Conservation (phyloP, 2,888 invertebrate genomes). For the Drosophila glabriapex region DNA sequence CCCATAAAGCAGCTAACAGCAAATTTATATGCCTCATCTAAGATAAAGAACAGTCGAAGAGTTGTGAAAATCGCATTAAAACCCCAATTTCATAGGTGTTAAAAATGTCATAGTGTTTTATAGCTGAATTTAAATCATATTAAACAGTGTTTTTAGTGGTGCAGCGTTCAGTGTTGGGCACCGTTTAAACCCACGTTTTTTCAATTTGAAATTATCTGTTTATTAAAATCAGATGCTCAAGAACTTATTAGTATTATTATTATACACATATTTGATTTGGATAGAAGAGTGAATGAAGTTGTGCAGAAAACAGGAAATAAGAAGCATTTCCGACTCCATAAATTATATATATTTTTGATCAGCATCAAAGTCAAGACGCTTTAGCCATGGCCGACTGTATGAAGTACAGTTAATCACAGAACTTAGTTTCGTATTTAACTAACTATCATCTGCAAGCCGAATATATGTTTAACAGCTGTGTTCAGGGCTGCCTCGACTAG, state of each 20-base stretch:
- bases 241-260: background rate
- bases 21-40: background rate
- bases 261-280: background rate
- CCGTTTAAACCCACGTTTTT: background rate
- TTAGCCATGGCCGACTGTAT: no score
- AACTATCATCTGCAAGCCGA: background rate
- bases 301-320: background rate
- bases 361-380: background rate
- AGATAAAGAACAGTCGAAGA: background rate
- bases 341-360: background rate
- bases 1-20: constrained; percentile 1
- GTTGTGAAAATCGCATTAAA: background rate
- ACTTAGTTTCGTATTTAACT: background rate
- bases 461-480: background rate
- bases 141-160: background rate
- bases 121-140: background rate
- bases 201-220: background rate
- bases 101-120: background rate
- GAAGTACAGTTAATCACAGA: background rate
- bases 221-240: background rate
- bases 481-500: background rate
- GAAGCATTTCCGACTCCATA: background rate
- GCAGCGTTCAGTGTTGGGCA: background rate
- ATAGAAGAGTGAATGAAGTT: background rate
- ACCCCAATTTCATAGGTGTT: no score